Base-by-base conservation (phyloP, 2,888 invertebrate genomes). In the Poecilobothrus nobilitatus region DNA sequence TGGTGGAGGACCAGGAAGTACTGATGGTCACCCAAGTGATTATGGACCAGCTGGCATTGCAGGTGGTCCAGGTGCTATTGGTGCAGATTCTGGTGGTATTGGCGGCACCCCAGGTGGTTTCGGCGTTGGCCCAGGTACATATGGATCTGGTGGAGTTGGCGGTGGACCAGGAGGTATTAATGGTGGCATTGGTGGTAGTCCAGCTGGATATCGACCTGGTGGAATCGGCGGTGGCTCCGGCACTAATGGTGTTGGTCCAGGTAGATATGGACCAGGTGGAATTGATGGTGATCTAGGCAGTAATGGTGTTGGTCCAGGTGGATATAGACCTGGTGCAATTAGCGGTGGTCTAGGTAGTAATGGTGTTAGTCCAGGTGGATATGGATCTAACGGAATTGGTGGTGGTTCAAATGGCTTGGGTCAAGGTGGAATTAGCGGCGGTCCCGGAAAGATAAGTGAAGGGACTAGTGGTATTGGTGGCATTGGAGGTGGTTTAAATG, bases 71-170 rank as follows among this genome's bases (percentile, higher is more conserved):
- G 27, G 27, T 27, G 27, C 27, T 27, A n/a, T n/a, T n/a, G n/a
- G n/a, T n/a, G n/a, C n/a, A n/a, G n/a, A n/a, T n/a, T 27, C 27
- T 27, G 22, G 5, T 62, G 63, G 67, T 0, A 62, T 61, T 63
- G 71, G 27, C 27, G 27, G 27, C 5, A 27, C 27, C 5, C n/a
- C n/a, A n/a, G 27, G 70, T 2, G 69, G 66, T 22, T 71, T 67
- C 62, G 63, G 70, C 12, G 63, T 27, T 27, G 5, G 69, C 15
- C 15, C 68, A 21, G 72, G 70, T 61, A 69, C 65, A 37, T 37
- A 69, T n/a, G 72, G 73, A 27, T 62, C 67, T 9, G 71, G 72
- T 34, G 67, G 61, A 10, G 34, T 37, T 10, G 71, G 64, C 27
- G 27, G 27, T 4, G 27, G n/a, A n/a, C n/a, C n/a, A n/a, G n/a